These are phyloP conservation scores for Scaeva pyrastri DNA, from an alignment of 2,888 invertebrate species.

Conservation along the genomic window DNA sequence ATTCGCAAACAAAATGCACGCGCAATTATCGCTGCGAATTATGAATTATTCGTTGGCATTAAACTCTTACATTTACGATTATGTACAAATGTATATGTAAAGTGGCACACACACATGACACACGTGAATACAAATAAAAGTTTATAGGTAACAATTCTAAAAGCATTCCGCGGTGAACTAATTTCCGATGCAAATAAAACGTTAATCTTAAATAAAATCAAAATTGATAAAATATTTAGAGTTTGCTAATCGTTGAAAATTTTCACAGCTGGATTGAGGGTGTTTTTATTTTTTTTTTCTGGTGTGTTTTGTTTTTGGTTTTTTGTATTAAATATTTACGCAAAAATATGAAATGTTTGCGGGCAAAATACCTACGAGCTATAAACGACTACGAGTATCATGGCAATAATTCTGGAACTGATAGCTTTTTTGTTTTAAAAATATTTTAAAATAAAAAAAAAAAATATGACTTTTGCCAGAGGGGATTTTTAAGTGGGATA, in stretches of 20 bases:
- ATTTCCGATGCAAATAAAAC: constrained; percentile 68
- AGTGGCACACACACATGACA: too few species aligned
- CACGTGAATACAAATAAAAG: not conserved
- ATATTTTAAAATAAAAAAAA: too few species aligned
- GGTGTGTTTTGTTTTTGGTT: too few species aligned
- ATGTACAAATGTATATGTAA: too few species aligned
- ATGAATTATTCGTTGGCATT: constrained; percentile 66
- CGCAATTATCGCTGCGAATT: constrained; percentile 58
- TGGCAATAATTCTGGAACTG: not conserved
- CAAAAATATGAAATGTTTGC: constrained; percentile 34
- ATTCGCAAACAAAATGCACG: constrained; percentile 20
- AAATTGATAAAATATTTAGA: constrained; percentile 70
- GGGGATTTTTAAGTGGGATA: too few species aligned
- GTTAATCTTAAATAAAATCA: constrained; percentile 57
- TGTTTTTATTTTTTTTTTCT: not conserved
- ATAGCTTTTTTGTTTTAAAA: constrained; percentile 12
- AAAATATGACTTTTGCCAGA: too few species aligned
- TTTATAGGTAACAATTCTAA: constrained; percentile 18
- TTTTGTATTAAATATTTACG: constrained; percentile 35
- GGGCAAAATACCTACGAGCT: constrained; percentile 10
- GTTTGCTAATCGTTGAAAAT: constrained; percentile 59
- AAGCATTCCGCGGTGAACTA: constrained; percentile 65
- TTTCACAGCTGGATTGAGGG: constrained; percentile 62
- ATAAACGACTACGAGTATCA: not conserved
- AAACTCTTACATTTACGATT: constrained; percentile 7